Conservation (phyloP, 2,113 vertebrate species). For the Phaethornis superciliosus region DNA sequence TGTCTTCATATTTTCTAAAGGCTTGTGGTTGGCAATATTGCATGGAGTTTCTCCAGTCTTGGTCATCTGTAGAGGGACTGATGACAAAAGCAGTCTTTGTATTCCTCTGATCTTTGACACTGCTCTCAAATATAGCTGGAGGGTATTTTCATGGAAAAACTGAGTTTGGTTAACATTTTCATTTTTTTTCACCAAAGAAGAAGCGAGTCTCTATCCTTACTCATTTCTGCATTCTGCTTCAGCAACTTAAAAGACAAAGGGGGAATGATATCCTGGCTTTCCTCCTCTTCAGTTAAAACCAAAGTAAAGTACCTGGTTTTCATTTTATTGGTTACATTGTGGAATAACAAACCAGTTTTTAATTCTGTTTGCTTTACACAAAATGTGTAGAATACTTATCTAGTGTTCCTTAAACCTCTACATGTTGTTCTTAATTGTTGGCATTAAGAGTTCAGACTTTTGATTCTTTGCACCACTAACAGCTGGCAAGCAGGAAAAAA, state of each 20-base stretch:
- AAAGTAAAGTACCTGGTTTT: not conserved
- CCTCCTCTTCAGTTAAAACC: not conserved
- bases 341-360: not conserved
- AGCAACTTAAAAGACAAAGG: not conserved
- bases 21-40: not conserved
- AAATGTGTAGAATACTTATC: not conserved
- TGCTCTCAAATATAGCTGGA: not conserved
- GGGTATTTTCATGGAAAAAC: not conserved
- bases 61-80: not conserved
- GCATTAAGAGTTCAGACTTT: not conserved
- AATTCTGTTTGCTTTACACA: not conserved
- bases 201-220: not conserved
- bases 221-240: not conserved
- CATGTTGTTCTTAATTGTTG: not conserved
- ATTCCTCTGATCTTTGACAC: not conserved
- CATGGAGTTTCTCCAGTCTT: not conserved
- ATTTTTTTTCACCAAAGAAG: not conserved
- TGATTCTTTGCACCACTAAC: not conserved
- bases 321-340: not conserved
- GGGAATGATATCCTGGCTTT: not conserved
- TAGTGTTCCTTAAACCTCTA: not conserved
- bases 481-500: not conserved
- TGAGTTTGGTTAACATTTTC: not conserved
- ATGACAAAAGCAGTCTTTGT: constrained; percentile 22
- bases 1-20: constrained; percentile 2